phyloP scores from a whole-genome alignment of 2,797 vertebrate species.

The Malacoraja senta region DNA sequence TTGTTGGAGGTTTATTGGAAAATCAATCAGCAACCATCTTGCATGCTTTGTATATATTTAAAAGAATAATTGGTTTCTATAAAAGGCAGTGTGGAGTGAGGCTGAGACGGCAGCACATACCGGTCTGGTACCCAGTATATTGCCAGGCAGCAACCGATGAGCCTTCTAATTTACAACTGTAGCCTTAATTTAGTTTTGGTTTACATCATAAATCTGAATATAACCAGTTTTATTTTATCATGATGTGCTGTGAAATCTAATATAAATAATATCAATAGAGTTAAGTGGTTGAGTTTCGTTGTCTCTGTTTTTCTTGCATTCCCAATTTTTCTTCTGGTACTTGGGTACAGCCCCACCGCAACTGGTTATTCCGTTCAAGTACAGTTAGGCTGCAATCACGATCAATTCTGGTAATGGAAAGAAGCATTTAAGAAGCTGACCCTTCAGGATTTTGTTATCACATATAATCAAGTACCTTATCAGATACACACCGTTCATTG shows the following conservation, averaged over 20 bases:
- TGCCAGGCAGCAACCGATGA: neutral
- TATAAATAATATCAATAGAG: neutral
- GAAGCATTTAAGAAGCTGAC: neutral
- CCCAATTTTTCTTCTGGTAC: neutral
- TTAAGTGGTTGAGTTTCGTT: neutral
- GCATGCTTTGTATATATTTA: constrained; percentile 14
- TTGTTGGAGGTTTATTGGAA: neutral
- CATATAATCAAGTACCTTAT: neutral
- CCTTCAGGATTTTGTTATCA: neutral
- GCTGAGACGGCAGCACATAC: neutral
- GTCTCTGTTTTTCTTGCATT: neutral
- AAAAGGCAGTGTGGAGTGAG: neutral
- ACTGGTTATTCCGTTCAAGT: neutral
- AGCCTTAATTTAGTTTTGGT: neutral
- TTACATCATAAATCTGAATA: neutral
- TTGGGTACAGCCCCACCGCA: neutral
- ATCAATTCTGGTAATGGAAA: neutral
- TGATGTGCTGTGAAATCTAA: neutral
- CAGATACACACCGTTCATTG: neutral
- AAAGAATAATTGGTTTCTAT: constrained; percentile 28
- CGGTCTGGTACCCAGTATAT: neutral
- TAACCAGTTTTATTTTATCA: neutral
- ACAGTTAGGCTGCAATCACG: neutral
- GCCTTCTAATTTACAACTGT: neutral
- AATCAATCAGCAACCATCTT: neutral